phyloP scores from a whole-genome alignment of 2,797 vertebrate genomes.

The Notolabrus celidotus region DNA sequence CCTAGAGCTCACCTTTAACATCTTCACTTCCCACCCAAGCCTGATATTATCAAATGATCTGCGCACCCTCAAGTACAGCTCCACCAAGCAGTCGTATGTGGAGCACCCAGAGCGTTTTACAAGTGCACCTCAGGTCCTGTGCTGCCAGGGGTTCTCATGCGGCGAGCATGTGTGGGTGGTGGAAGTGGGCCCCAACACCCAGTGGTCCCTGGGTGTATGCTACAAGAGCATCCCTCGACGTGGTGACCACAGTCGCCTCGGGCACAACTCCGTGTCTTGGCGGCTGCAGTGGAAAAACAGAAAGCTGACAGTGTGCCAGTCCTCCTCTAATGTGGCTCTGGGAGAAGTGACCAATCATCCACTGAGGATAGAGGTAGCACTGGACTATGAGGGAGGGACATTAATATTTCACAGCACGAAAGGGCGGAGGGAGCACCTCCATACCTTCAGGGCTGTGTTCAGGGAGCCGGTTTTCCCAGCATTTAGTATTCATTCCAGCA shows the following conservation, averaged over 20 bases:
- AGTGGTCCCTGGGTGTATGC: constrained; percentile 82
- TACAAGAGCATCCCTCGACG: constrained; percentile 80
- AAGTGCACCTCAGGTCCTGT: constrained; percentile 74
- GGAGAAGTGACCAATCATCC: constrained; percentile 52
- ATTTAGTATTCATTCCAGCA: constrained; percentile 80
- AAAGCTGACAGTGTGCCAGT: constrained; percentile 81
- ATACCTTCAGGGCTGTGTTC: constrained; percentile 79
- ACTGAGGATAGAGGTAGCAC: constrained; percentile 71
- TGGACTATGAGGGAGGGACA: constrained; percentile 79
- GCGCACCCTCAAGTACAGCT: constrained; percentile 73
- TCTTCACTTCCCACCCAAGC: constrained; percentile 67
- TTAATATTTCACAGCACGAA: constrained; percentile 73
- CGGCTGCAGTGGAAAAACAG: constrained; percentile 83
- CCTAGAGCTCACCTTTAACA: constrained; percentile 79
- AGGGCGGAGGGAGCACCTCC: constrained; percentile 74
- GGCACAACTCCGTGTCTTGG: constrained; percentile 84
- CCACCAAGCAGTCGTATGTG: constrained; percentile 53
- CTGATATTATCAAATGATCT: constrained; percentile 78
- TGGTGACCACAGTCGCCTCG: constrained; percentile 83
- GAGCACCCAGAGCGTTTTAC: constrained; percentile 79
- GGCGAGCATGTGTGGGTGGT: constrained; percentile 81
- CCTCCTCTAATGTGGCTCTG: constrained; percentile 66
- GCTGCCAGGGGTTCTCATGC: constrained; percentile 74
- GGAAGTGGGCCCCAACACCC: constrained; percentile 72
- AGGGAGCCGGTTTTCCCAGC: constrained; percentile 80